These are phyloP conservation scores for Sylvicapra grimmia DNA, from an alignment of 2,113 vertebrate species.

Conservation along the genomic window DNA sequence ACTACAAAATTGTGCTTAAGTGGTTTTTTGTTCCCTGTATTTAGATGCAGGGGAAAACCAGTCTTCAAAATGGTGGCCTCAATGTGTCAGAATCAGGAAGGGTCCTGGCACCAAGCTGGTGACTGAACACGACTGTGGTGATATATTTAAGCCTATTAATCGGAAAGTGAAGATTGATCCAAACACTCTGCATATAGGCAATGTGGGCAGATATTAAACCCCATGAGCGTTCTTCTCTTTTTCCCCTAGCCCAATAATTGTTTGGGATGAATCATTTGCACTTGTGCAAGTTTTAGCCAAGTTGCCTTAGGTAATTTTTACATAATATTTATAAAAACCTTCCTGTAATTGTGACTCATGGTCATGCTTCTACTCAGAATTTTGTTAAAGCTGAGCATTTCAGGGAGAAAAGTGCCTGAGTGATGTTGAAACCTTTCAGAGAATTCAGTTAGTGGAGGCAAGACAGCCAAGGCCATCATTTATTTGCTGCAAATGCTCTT, in stretches of 20 bases:
- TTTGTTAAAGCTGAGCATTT: slow-evolving; percentile 43
- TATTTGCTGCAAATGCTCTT: background rate
- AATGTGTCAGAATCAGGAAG: background rate
- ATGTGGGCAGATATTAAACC: background rate
- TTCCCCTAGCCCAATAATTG: fast-evolving
- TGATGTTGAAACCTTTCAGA: slow-evolving; percentile 9
- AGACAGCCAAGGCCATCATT: background rate
- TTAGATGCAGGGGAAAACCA: background rate
- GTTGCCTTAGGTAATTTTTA: slow-evolving; percentile 36
- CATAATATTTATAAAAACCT: slow-evolving; percentile 54
- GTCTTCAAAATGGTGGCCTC: background rate
- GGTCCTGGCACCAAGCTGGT: background rate
- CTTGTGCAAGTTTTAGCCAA: background rate
- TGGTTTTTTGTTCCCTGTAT: background rate
- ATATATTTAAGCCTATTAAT: background rate
- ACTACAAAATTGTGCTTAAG: background rate
- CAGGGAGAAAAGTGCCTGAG: slow-evolving; percentile 12
- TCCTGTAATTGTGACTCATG: slow-evolving; percentile 66
- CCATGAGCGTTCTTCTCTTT: background rate
- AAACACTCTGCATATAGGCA: fast-evolving
- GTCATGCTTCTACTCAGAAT: slow-evolving; percentile 50
- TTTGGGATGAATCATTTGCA: slow-evolving; percentile 16
- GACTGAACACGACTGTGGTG: fast-evolving
- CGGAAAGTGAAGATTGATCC: background rate
- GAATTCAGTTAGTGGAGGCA: slow-evolving; percentile 36